Evolutionary conservation across 2,113 vertebrate genomes (phyloP).

Genomic region (Podarcis raffonei): DNA sequence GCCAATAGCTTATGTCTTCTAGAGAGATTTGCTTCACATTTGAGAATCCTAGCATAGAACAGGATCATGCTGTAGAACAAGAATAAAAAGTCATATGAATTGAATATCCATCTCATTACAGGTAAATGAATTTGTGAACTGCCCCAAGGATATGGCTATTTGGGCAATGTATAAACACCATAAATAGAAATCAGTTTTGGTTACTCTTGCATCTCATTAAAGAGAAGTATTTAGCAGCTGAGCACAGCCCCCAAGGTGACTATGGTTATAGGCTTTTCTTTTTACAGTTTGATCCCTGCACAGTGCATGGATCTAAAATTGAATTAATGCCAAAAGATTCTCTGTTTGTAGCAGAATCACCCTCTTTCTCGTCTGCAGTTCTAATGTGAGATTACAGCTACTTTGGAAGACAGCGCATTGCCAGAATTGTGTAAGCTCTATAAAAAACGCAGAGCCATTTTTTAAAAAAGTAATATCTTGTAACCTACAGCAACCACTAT

Average conservation of each 20-base stretch:
- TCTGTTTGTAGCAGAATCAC: not conserved
- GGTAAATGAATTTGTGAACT: not conserved
- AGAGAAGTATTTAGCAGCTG: not conserved
- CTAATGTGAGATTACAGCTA: constrained; percentile 24
- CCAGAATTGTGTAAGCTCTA: not conserved
- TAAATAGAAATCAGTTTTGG: not conserved
- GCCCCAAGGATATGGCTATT: not conserved
- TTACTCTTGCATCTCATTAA: constrained; percentile 1
- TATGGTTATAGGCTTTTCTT: not conserved
- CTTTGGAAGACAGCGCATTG: not conserved
- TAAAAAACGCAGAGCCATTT: not conserved
- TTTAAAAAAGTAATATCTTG: constrained; percentile 1
- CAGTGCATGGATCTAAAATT: constrained; percentile 7
- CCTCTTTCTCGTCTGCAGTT: not conserved
- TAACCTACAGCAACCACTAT: constrained; percentile 10
- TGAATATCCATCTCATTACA: not conserved
- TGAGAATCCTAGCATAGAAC: constrained; percentile 3
- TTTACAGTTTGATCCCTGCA: not conserved
- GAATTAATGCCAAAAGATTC: not conserved
- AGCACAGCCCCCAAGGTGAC: not conserved
- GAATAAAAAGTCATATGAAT: constrained; percentile 1
- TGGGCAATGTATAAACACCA: not conserved
- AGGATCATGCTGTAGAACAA: not conserved
- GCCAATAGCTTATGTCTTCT: not conserved
- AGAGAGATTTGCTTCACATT: not conserved